A percentile compares a stretch with the other conserved stretches of the same genome.
Evolutionary conservation across 2,888 invertebrate species (phyloP).

Genomic region (Ariolimax columbianus): DNA sequence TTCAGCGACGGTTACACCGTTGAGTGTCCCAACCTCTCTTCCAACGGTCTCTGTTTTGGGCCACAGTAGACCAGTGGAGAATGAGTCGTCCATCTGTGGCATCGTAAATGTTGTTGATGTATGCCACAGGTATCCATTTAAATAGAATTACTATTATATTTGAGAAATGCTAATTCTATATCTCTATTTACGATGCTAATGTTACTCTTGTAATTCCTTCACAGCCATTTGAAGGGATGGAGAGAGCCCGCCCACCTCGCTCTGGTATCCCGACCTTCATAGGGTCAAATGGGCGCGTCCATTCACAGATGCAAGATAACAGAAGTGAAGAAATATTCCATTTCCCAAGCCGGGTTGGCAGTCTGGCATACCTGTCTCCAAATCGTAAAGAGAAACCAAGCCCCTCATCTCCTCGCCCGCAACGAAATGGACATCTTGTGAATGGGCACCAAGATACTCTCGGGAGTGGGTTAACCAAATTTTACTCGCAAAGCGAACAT

Average conservation of each 20-base stretch:
- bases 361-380: neutral
- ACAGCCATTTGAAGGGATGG: slow-evolving; percentile 18
- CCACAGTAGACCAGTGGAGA: too few species aligned
- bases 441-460: neutral
- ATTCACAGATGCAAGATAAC: slow-evolving; percentile 1
- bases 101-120: too few species aligned
- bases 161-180: too few species aligned
- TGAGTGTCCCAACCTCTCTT: too few species aligned
- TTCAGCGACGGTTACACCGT: too few species aligned
- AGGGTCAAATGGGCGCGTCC: neutral
- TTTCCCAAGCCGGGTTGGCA: neutral
- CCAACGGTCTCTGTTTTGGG: too few species aligned
- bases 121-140: too few species aligned
- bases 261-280: slow-evolving; percentile 34
- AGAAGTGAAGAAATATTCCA: neutral
- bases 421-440: neutral
- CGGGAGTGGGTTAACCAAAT: neutral
- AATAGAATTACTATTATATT: too few species aligned
- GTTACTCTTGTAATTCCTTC: neutral
- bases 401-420: slow-evolving; percentile 15
- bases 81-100: too few species aligned
- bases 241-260: slow-evolving; percentile 21
- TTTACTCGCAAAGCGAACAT: neutral
- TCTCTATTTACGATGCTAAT: too few species aligned
- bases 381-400: slow-evolving; percentile 6